Evolutionary conservation across 2,797 vertebrate genomes (phyloP).

Genomic region (Pantherophis alleghaniensis): DNA sequence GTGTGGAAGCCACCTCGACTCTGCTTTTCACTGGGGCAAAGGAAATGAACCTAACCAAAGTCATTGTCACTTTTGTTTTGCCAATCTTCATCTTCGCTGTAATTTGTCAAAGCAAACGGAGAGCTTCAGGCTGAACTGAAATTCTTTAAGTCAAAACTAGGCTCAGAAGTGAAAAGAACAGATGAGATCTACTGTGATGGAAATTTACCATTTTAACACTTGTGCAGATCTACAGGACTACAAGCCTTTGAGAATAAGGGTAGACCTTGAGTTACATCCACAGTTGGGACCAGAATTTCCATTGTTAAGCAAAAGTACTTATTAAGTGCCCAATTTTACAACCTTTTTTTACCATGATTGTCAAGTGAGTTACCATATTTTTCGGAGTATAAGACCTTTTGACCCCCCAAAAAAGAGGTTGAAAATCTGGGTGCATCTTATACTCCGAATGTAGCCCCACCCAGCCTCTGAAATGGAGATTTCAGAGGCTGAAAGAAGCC

Average conservation of each 20-base stretch:
- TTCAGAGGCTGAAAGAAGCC: too few species aligned
- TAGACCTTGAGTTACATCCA: not conserved
- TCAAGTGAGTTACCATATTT: not conserved
- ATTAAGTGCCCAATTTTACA: not conserved
- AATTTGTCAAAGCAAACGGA: not conserved
- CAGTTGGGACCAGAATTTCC: not conserved
- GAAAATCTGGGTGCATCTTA: too few species aligned
- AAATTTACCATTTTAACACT: not conserved
- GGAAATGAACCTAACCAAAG: not conserved
- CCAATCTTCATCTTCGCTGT: not conserved
- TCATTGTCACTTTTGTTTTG: not conserved
- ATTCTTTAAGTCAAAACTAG: not conserved
- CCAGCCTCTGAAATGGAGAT: too few species aligned
- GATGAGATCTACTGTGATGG: not conserved
- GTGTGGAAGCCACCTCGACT: not conserved
- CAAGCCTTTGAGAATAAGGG: not conserved
- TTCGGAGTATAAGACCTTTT: too few species aligned
- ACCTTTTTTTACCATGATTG: not conserved
- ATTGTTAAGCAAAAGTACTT: not conserved
- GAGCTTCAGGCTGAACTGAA: not conserved
- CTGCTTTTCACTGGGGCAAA: not conserved
- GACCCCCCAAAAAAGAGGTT: too few species aligned
- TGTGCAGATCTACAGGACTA: not conserved
- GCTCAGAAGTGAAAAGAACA: not conserved
- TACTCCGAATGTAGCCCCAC: too few species aligned